phyloP scores from a whole-genome alignment of 1,140 invertebrate species.

The Brachystomella parvula region DNA sequence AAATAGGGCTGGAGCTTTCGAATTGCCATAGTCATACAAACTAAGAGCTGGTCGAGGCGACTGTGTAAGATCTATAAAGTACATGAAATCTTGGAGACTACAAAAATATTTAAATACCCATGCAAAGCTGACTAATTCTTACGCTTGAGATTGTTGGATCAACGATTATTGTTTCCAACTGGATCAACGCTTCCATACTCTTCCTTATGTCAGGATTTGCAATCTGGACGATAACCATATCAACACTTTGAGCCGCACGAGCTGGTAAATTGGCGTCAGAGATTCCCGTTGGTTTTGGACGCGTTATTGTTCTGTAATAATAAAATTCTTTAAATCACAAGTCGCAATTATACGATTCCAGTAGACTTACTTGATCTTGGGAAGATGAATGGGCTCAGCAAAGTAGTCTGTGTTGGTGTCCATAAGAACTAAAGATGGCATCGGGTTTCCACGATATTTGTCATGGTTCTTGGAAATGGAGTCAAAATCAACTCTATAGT shows the following conservation, averaged over 20 bases:
- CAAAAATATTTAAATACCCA: slow-evolving; percentile 7
- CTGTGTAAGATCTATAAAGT: slow-evolving; percentile 40
- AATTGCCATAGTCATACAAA: slow-evolving; percentile 24
- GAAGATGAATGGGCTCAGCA: neutral
- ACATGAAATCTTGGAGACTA: slow-evolving; percentile 44
- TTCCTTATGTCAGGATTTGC: slow-evolving; percentile 56
- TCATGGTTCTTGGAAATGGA: neutral
- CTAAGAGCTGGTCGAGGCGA: slow-evolving; percentile 30
- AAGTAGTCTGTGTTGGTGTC: no score
- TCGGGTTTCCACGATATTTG: no score
- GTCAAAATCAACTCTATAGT: neutral
- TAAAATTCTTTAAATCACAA: neutral
- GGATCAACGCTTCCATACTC: slow-evolving; percentile 58
- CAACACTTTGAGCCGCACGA: slow-evolving; percentile 44
- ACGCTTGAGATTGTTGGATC: slow-evolving; percentile 24
- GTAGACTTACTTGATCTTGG: neutral
- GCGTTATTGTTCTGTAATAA: slow-evolving; percentile 29
- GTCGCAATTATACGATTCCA: neutral
- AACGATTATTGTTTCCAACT: slow-evolving; percentile 50
- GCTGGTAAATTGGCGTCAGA: slow-evolving; percentile 40
- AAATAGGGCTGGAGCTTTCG: slow-evolving; percentile 20
- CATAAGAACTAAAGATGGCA: no score
- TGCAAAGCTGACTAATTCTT: slow-evolving; percentile 4
- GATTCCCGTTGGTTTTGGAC: slow-evolving; percentile 42
- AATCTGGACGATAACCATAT: slow-evolving; percentile 56